Conservation (phyloP, 2,888 invertebrate genomes). For the Mechanitis messenoides region DNA sequence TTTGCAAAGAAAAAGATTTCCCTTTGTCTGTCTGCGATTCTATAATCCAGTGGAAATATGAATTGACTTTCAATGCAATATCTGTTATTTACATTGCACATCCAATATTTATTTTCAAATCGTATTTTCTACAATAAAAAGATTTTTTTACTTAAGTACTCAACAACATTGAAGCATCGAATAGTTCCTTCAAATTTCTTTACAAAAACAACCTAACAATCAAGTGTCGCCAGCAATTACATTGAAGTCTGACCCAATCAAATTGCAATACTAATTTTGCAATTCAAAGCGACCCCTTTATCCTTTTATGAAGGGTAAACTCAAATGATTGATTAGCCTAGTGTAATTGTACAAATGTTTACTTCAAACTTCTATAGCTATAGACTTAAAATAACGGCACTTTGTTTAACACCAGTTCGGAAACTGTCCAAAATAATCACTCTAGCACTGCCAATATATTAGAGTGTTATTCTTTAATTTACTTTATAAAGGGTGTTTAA, state of each 20-base stretch:
- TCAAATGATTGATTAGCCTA: slow-evolving; percentile 55
- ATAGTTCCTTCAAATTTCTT: neutral
- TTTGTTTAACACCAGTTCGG: slow-evolving; percentile 31
- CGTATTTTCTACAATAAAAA: no score
- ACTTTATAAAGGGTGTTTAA: slow-evolving; percentile 24
- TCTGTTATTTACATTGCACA: no score
- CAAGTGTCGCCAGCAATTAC: slow-evolving; percentile 5
- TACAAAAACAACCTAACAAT: slow-evolving; percentile 4
- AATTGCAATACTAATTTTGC: slow-evolving; percentile 29
- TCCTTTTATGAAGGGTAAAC: slow-evolving; percentile 38
- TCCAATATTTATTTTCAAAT: no score
- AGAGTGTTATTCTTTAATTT: slow-evolving; percentile 55
- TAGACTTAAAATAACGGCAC: slow-evolving; percentile 36
- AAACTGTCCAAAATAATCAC: slow-evolving; percentile 31
- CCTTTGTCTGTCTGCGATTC: slow-evolving; percentile 8
- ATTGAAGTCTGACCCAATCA: slow-evolving; percentile 13
- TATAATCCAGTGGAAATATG: neutral
- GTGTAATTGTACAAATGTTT: slow-evolving; percentile 59
- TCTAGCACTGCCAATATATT: slow-evolving; percentile 35
- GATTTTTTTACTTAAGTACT: no score
- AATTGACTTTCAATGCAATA: neutral
- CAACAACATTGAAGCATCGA: no score
- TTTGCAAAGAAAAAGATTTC: slow-evolving; percentile 27
- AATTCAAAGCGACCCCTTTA: slow-evolving; percentile 29
- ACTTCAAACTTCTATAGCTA: slow-evolving; percentile 40